Base-by-base conservation (phyloP, 2,888 invertebrate genomes). In the Scaeva pyrastri region DNA sequence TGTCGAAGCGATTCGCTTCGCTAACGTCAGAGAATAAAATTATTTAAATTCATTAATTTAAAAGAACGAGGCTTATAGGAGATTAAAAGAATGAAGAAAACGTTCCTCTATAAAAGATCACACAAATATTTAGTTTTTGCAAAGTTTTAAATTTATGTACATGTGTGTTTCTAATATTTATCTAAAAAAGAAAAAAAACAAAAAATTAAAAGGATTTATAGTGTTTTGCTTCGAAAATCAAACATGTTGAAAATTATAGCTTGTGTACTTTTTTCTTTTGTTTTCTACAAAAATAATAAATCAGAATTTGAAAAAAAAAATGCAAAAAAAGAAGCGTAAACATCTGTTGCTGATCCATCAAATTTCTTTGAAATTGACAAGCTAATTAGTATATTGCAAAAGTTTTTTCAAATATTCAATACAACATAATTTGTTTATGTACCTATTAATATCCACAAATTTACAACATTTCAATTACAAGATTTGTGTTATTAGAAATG, bases 21-120 rank as follows among this genome's bases (percentile, higher is more conserved):
- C 60, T 31, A 81, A 80, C 52, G 76, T 85, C 85, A 76, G 71
- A 60, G 72, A 26, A 72, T 60, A 16, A 68, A 80, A 81, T 72
- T 76, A 85, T 76, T 76, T 68, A 16, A 71, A 79, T 12, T 70
- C 56, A 45, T 73, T 62, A 56, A 50, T 55, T 39, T 31, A 7
- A n/a, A n/a, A 7, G 71, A 45, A 58, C 66, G 50, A 36, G 68
- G 36, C 39, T 62, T 39, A 48, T 5, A 23, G n/a, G n/a, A 41
- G 16, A 23, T 10, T 21, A 36, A 21, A 31, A 10, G 39, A 21
- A 41, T 4, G 5, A 60, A 60, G 10, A n/a, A 68, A 45, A 52
- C 1, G 48, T 16, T 36, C 23, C 56, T 36, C 5, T 8, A n/a
- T n/a, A n/a, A 31, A 31, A 62, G 6, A 48, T 64, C 64, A 48